Base-by-base conservation (phyloP, 2,113 vertebrate species). In the Myrmecophaga tridactyla region DNA sequence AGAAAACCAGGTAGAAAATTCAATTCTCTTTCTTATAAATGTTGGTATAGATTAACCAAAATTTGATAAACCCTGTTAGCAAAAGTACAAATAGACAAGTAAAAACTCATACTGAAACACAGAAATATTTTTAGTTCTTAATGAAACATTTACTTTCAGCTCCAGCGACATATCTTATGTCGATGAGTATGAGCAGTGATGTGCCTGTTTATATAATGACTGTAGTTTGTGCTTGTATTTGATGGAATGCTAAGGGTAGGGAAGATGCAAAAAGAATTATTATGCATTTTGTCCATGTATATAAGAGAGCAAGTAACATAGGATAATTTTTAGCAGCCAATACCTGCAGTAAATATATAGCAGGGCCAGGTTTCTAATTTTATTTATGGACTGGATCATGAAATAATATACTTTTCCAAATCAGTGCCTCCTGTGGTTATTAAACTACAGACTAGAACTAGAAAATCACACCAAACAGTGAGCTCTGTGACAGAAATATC, bases 401-500 rank as follows among this genome's bases (percentile, higher is more conserved):
- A 96, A 60, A 25, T 91, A 39, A 41, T 86, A 25, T 65, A 85
- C 95, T 96, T 97, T 89, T 88, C 51, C 41, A 97, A 81, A 89
- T 41, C 11, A 72, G 6, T 81, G 86, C 78, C 96, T 97, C 92
- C 90, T 39, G 76, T 81, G 89, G 53, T 36, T 81, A 63, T 65
- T 89, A 90, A 93, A 73, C 92, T 95, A 82, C 85, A 90, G 80
- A 96, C 20, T 87, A 96, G 81, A 94, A 73, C 84, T 88, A 72
- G 72, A 60, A 94, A 95, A 96, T 96, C 92, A 96, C 83, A 88
- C 87, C 53, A 78, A 82, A 36, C 6, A 89, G 96, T 36, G 85
- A 69, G 41, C 93, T 17, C 91, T 95, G 82, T 95, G 97, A 96
- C 75, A 94, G 60, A 97, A 89, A 93, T 95, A 95, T 67, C 56